Evolutionary conservation across 2,113 vertebrate species (phyloP).

Genomic region (Serinus canaria): DNA sequence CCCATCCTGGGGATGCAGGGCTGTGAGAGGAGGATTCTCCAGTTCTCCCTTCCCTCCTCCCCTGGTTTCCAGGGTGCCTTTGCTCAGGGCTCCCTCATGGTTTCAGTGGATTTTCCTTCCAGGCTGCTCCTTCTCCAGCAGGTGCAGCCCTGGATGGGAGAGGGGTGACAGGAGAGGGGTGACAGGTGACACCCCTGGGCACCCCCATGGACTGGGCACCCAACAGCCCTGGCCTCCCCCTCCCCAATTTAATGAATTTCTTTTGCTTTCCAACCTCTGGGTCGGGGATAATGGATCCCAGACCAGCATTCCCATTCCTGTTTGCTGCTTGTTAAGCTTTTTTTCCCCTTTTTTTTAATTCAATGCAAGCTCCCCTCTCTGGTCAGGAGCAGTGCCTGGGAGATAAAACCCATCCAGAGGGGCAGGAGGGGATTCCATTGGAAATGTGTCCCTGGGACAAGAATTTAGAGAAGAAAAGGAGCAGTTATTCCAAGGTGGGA

Average conservation of each 20-base stretch:
- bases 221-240: neutral
- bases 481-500: neutral
- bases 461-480: neutral
- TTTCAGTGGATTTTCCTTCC: neutral
- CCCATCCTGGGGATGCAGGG: fast-evolving
- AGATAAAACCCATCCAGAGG: constrained; percentile 36
- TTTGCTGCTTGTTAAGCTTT: constrained; percentile 14
- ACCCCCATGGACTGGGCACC: neutral
- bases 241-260: neutral
- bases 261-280: constrained; percentile 53
- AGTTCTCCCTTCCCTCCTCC: neutral
- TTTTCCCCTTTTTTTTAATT: neutral
- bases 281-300: constrained; percentile 64
- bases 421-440: neutral
- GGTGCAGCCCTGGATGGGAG: neutral
- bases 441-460: constrained; percentile 5
- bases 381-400: neutral
- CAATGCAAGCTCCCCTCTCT: neutral
- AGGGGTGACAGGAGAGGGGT: neutral
- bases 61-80: fast-evolving
- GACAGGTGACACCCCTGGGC: neutral
- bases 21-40: neutral
- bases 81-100: fast-evolving
- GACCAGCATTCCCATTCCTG: constrained; percentile 21
- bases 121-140: neutral